Evolutionary conservation across 2,797 vertebrate genomes (phyloP).

Genomic region (Falco rusticolus): DNA sequence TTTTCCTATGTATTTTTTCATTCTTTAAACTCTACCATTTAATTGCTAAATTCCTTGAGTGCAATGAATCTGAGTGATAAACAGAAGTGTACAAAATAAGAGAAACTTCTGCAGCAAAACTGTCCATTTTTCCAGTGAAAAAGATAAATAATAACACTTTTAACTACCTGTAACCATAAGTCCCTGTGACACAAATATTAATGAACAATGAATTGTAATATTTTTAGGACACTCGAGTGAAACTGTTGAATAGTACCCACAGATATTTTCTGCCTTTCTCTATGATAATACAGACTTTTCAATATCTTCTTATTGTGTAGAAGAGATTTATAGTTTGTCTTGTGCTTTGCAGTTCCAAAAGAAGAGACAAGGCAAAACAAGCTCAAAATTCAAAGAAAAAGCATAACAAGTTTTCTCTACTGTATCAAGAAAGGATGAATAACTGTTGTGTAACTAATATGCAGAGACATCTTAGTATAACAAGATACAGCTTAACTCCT

Average conservation of each 20-base stretch:
- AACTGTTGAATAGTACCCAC: not conserved
- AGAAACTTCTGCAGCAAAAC: not conserved
- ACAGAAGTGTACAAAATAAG: not conserved
- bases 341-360: not conserved
- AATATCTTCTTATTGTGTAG: not conserved
- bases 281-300: not conserved
- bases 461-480: slow-evolving; percentile 61
- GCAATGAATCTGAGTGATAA: not conserved
- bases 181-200: not conserved
- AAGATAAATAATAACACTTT: not conserved
- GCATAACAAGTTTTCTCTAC: not conserved
- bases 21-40: not conserved
- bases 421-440: slow-evolving; percentile 27
- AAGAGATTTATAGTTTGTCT: not conserved
- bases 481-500: slow-evolving; percentile 66
- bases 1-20: not conserved
- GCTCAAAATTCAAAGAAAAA: not conserved
- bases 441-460: slow-evolving; percentile 46
- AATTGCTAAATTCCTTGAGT: not conserved
- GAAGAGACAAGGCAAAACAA: not conserved
- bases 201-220: not conserved
- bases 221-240: not conserved
- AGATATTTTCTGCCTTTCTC: not conserved
- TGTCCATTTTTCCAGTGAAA: not conserved
- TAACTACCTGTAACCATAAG: not conserved